A percentile compares a stretch with the other conserved stretches of the same genome.
Evolutionary conservation across 2,888 invertebrate species (phyloP).

Genomic region (Diloba caeruleocephala): DNA sequence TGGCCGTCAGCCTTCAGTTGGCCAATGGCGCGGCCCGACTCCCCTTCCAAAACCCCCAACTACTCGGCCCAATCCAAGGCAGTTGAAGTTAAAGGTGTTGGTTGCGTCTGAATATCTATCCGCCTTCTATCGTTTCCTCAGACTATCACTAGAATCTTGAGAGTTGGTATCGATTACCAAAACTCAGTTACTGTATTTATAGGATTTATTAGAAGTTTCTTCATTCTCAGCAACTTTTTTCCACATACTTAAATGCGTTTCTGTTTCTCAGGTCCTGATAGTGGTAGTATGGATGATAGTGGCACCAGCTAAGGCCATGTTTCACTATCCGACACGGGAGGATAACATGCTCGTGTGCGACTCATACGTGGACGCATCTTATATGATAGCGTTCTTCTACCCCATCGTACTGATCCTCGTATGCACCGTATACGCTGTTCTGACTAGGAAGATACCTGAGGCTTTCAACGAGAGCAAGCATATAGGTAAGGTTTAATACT

Average conservation of each 20-base stretch:
- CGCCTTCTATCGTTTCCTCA: no score
- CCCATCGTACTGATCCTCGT: conserved; percentile 96
- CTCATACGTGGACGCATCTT: conserved; percentile 97
- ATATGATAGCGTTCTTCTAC: conserved; percentile 98
- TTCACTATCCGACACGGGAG: conserved; percentile 96
- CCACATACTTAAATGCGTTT: conserved; percentile 6
- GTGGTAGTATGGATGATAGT: conserved; percentile 98
- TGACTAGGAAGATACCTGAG: conserved; percentile 99
- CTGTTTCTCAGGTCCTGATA: conserved; percentile 91
- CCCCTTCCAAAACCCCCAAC: no score
- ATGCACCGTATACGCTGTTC: conserved; percentile 98
- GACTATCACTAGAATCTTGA: no score
- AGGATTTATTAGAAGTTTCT: no score
- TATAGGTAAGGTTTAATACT: conserved; percentile 91
- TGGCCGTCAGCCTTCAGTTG: no score
- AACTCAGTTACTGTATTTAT: no score
- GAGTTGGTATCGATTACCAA: no score
- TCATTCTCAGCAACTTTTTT: no score
- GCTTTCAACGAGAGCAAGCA: conserved; percentile 99
- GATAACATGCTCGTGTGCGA: conserved; percentile 98
- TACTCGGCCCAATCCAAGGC: no score
- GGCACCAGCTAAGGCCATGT: conserved; percentile 96
- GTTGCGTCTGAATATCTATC: no score
- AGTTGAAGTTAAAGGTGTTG: no score
- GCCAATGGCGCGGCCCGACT: no score